Percentiles rank a stretch among this genome's conserved stretches.
These are phyloP conservation scores for Drosophila nannoptera DNA, from an alignment of 1,140 invertebrate species.

Conservation along the genomic window DNA sequence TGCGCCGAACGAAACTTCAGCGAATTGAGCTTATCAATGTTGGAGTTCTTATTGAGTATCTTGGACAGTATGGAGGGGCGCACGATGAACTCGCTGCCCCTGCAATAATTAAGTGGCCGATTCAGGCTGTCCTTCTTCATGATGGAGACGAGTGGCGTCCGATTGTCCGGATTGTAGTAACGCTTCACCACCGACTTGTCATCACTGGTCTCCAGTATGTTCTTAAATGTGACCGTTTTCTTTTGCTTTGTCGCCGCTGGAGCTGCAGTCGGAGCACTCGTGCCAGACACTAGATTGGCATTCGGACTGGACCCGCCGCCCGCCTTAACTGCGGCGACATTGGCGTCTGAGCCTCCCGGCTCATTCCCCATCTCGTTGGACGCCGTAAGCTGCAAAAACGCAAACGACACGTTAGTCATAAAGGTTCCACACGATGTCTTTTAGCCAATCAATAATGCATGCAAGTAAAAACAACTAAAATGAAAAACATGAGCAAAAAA, in stretches of 20 bases:
- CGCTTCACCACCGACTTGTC: slow-evolving; percentile 76
- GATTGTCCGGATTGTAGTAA: slow-evolving; percentile 77
- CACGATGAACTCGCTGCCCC: slow-evolving; percentile 75
- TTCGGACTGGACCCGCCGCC: slow-evolving; percentile 11
- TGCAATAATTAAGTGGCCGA: slow-evolving; percentile 57
- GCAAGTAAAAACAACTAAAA: slow-evolving; percentile 39
- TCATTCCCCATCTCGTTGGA: slow-evolving; percentile 61
- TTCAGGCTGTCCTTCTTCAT: slow-evolving; percentile 78
- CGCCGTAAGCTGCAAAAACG: slow-evolving; percentile 52
- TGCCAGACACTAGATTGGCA: slow-evolving; percentile 9
- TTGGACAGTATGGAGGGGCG: slow-evolving; percentile 75
- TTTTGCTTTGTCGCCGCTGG: slow-evolving; percentile 59
- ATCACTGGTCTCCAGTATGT: slow-evolving; percentile 78
- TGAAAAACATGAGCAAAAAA: slow-evolving; percentile 1
- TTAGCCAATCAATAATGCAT: slow-evolving; percentile 71
- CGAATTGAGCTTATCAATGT: slow-evolving; percentile 79
- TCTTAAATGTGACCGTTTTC: slow-evolving; percentile 78
- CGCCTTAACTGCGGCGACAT: slow-evolving; percentile 6
- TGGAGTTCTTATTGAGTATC: slow-evolving; percentile 78
- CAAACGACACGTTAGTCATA: slow-evolving; percentile 34
- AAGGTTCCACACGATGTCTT: slow-evolving; percentile 4
- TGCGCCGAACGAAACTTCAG: slow-evolving; percentile 72
- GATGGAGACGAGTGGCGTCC: slow-evolving; percentile 71
- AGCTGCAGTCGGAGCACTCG: slow-evolving; percentile 6
- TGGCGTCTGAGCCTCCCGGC: slow-evolving; percentile 22